Percentiles rank a stretch among this genome's conserved stretches.
Evolutionary conservation across 92 coral and sea anemone genomes (phyloP).

Genomic region (Scolanthus callimorphus): DNA sequence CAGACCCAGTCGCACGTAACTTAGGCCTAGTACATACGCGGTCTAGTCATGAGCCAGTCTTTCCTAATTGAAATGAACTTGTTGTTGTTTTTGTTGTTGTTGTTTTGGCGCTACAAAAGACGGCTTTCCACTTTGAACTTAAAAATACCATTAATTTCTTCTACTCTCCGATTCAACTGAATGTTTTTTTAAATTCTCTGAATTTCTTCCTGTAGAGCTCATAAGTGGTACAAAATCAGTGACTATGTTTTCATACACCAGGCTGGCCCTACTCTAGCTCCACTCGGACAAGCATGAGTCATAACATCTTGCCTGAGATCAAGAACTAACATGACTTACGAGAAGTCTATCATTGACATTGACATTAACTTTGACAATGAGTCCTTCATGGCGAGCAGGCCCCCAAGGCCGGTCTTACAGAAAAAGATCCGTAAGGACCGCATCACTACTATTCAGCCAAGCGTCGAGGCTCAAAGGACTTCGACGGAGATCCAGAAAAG

Average conservation of each 20-base stretch:
- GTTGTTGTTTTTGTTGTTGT: too few relatives aligned
- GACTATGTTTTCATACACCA: neutral
- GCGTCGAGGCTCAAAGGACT: constrained; percentile 60
- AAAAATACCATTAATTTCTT: too few relatives aligned
- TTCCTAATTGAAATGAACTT: too few relatives aligned
- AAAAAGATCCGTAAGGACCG: constrained; percentile 66
- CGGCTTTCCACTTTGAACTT: too few relatives aligned
- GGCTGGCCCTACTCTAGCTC: neutral
- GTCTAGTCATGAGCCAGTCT: too few relatives aligned
- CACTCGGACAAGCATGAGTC: neutral
- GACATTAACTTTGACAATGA: constrained; percentile 83
- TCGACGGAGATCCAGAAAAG: constrained; percentile 55
- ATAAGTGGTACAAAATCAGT: too few relatives aligned
- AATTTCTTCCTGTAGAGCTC: too few relatives aligned
- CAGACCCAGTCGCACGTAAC: too few relatives aligned
- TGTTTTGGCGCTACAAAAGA: too few relatives aligned
- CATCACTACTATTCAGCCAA: constrained; percentile 66
- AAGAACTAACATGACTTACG: constrained; percentile 59
- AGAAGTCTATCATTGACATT: constrained; percentile 74
- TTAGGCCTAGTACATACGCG: too few relatives aligned
- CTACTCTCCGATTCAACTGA: too few relatives aligned
- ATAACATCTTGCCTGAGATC: neutral
- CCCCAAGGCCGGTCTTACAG: constrained; percentile 37
- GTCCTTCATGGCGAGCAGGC: constrained; percentile 24
- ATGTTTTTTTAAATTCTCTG: too few relatives aligned